phyloP scores from a whole-genome alignment of 2,113 vertebrate species.

The Phocoena sinus region DNA sequence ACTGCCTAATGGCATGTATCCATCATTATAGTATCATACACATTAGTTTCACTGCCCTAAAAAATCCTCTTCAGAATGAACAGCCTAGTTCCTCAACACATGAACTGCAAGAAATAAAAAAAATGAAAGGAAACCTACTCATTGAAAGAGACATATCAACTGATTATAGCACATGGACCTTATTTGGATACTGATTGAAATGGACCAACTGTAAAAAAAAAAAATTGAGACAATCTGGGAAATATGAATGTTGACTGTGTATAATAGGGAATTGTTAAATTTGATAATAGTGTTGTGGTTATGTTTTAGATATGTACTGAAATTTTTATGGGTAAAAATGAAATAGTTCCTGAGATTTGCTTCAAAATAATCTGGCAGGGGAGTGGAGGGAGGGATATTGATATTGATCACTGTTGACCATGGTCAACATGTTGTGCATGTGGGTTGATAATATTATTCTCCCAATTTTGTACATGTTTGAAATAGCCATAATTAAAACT shows the following conservation, averaged over 20 bases:
- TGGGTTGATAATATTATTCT: slow-evolving; percentile 20
- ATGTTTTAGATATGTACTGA: background rate
- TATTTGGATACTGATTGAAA: slow-evolving; percentile 10
- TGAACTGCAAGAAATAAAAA: background rate
- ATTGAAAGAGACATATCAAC: background rate
- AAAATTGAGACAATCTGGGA: background rate
- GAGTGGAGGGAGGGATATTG: background rate
- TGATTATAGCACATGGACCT: background rate
- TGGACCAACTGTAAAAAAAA: background rate
- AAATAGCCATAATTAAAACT: slow-evolving; percentile 20
- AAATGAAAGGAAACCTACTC: background rate
- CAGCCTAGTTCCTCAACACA: background rate
- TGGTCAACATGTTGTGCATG: background rate
- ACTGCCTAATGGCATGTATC: background rate
- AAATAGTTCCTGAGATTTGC: slow-evolving; percentile 17
- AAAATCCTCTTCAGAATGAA: slow-evolving; percentile 10
- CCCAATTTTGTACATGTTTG: slow-evolving; percentile 6
- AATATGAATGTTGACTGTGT: background rate
- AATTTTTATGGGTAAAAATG: slow-evolving; percentile 13
- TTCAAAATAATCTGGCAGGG: slow-evolving; percentile 18
- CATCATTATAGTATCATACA: background rate
- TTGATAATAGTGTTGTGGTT: background rate
- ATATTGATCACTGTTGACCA: slow-evolving; percentile 14
- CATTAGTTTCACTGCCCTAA: background rate
- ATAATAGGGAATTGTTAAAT: slow-evolving; percentile 4